These are phyloP conservation scores for Rhynchomys soricoides DNA, from an alignment of 2,113 vertebrate genomes.

Conservation along the genomic window DNA sequence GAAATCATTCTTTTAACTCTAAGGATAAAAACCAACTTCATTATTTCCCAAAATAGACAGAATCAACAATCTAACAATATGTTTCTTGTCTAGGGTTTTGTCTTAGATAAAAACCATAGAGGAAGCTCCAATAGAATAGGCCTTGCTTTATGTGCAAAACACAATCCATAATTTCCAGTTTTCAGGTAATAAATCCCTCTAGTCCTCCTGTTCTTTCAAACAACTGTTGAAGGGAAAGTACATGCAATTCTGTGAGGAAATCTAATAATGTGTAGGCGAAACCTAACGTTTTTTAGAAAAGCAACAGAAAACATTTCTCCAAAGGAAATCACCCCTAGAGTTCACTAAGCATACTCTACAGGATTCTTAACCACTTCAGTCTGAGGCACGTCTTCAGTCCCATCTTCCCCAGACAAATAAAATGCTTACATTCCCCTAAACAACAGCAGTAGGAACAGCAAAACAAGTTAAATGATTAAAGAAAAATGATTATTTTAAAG, in stretches of 20 bases:
- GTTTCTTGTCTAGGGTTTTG: not conserved
- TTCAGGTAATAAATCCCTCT: not conserved
- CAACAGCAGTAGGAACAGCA: not conserved
- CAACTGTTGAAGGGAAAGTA: not conserved
- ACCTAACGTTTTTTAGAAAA: not conserved
- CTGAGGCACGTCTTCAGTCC: not conserved
- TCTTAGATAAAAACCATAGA: slow-evolving; percentile 12
- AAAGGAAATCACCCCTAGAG: not conserved
- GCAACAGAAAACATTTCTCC: not conserved
- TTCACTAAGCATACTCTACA: not conserved
- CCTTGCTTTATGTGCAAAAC: not conserved
- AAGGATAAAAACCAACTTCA: not conserved
- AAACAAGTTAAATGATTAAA: not conserved
- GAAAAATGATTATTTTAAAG: not conserved
- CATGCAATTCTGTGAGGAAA: not conserved
- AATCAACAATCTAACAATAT: not conserved
- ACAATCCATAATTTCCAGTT: not conserved
- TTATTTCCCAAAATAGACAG: not conserved
- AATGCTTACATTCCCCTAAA: not conserved
- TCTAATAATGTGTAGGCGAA: not conserved
- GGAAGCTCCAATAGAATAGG: not conserved
- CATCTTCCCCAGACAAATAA: not conserved
- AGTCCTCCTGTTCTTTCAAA: not conserved
- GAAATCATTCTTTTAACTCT: not conserved
- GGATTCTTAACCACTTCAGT: not conserved